Conservation (phyloP, 2,888 invertebrate genomes). For the Molanna angustata region DNA sequence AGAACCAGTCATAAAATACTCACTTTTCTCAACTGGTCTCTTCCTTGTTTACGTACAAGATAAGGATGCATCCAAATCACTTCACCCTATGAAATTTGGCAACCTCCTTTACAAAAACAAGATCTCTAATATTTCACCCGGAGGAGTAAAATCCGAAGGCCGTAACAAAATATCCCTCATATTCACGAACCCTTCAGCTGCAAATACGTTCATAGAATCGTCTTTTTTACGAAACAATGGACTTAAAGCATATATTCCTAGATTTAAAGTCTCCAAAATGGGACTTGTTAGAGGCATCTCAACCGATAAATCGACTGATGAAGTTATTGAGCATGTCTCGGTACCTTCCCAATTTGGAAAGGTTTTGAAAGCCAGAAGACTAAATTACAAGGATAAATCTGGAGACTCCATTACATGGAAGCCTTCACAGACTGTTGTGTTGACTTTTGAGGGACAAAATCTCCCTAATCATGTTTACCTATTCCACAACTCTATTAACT, state of each 20-base stretch:
- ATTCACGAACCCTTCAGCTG: not conserved
- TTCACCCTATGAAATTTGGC: not conserved
- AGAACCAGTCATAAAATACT: too few relatives aligned
- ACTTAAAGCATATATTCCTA: not conserved
- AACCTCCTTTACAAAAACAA: not conserved
- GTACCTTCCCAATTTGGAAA: not conserved
- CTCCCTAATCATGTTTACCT: slow-evolving; percentile 4
- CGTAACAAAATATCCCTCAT: not conserved
- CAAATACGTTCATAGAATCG: not conserved
- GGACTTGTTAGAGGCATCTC: not conserved
- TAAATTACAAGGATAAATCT: not conserved
- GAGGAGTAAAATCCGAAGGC: not conserved
- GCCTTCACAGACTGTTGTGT: not conserved
- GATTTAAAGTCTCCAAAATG: not conserved
- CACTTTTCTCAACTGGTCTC: too few relatives aligned
- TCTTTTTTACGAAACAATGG: not conserved
- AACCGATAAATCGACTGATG: not conserved
- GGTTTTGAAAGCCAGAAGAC: not conserved
- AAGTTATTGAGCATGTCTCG: not conserved
- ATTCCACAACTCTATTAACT: slow-evolving; percentile 1
- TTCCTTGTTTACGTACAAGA: not conserved
- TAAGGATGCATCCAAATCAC: not conserved
- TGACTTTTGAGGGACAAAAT: slow-evolving; percentile 6
- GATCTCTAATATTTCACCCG: not conserved
- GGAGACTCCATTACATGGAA: not conserved